These are phyloP conservation scores for Rhabdophis nuchalis DNA, from an alignment of 2,797 vertebrate species.

Conservation along the genomic window DNA sequence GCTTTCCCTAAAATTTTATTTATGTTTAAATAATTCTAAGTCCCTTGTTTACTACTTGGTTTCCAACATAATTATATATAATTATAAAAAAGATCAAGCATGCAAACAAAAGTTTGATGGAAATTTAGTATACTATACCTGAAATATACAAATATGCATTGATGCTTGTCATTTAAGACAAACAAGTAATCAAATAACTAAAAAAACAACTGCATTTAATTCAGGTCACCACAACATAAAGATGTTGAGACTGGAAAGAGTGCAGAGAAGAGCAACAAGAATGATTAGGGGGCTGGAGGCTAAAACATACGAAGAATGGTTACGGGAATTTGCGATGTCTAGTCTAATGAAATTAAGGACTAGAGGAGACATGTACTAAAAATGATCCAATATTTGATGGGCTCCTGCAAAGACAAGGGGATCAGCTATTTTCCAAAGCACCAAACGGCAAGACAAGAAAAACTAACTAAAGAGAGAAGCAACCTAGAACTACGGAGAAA, in stretches of 20 bases:
- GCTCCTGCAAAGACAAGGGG: not conserved
- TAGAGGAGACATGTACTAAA: not conserved
- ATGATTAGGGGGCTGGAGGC: not conserved
- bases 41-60: not conserved
- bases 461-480: not conserved
- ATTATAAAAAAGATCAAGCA: not conserved
- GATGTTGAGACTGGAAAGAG: too few relatives aligned
- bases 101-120: not conserved
- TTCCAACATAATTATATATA: not conserved
- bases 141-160: not conserved
- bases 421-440: not conserved
- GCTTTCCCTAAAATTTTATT: not conserved
- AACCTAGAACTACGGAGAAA: too few relatives aligned
- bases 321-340: not conserved
- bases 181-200: not conserved
- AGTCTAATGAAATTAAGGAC: not conserved
- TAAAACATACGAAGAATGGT: not conserved
- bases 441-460: not conserved
- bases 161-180: not conserved
- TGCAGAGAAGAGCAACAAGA: too few relatives aligned
- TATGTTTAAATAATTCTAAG: not conserved
- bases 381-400: not conserved
- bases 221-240: not conserved
- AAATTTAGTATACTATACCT: not conserved
- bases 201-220: not conserved